Percentiles rank a stretch among this genome's conserved stretches.
phyloP scores from a whole-genome alignment of 2,888 invertebrate species.

The Nomada fucata region DNA sequence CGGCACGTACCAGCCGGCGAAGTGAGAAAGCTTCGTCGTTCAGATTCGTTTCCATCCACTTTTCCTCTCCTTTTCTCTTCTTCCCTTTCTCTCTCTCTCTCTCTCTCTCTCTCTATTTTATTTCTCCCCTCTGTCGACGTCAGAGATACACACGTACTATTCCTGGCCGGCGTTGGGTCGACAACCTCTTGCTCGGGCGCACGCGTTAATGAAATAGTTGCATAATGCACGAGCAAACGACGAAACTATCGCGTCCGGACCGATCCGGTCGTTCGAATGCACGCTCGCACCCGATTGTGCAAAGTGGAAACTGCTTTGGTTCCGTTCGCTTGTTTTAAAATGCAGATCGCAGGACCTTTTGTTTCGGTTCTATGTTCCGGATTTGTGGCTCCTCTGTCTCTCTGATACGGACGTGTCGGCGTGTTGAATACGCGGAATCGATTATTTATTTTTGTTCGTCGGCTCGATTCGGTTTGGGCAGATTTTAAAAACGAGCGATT shows the following conservation, averaged over 20 bases:
- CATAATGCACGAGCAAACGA: conserved; percentile 39
- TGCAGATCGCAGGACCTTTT: neutral
- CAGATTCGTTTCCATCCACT: conserved; percentile 22
- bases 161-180: conserved; percentile 29
- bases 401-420: neutral
- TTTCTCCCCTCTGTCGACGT: neutral
- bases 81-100: neutral
- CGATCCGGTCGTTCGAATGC: conserved; percentile 43
- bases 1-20: conserved; percentile 19
- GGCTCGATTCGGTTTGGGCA: too few relatives aligned
- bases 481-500: too few relatives aligned
- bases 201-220: conserved; percentile 58
- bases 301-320: conserved; percentile 37
- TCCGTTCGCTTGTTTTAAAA: neutral
- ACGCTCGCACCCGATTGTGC: conserved; percentile 40
- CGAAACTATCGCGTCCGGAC: conserved; percentile 29
- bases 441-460: too few relatives aligned
- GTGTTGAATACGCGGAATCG: too few relatives aligned
- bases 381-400: neutral
- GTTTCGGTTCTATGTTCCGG: neutral
- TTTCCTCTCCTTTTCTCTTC: neutral
- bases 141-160: neutral
- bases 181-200: conserved; percentile 22
- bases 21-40: conserved; percentile 52
- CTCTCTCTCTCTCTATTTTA: too few relatives aligned